These are phyloP conservation scores for Aramus guarauna DNA, from an alignment of 2,113 vertebrate genomes.

Conservation along the genomic window DNA sequence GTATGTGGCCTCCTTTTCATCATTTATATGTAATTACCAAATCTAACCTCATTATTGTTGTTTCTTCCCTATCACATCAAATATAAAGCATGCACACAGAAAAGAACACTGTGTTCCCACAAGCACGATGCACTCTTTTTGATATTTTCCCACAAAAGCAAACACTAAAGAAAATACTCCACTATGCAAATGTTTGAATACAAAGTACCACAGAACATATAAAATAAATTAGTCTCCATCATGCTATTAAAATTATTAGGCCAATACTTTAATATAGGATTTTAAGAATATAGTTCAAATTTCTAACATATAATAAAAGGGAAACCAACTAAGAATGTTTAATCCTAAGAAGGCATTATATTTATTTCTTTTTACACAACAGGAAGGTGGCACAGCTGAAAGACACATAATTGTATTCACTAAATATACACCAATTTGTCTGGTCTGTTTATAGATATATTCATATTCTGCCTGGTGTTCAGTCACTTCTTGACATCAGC, in stretches of 20 bases:
- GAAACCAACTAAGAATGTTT: not conserved
- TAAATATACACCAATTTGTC: not conserved
- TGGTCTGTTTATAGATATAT: not conserved
- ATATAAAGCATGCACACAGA: conserved; percentile 3
- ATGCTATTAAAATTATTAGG: not conserved
- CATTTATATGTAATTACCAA: conserved; percentile 24
- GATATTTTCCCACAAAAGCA: not conserved
- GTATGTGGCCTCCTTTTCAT: not conserved
- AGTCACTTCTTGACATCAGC: not conserved
- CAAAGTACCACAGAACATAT: not conserved
- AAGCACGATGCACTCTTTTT: not conserved
- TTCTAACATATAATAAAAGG: not conserved
- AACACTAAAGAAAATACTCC: not conserved
- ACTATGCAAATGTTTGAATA: not conserved
- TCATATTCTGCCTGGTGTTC: not conserved
- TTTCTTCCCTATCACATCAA: conserved; percentile 36
- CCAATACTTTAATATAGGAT: not conserved
- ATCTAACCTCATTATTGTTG: conserved; percentile 1
- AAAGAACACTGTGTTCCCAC: conserved; percentile 5
- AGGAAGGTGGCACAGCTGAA: not conserved
- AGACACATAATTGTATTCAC: not conserved
- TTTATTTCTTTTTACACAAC: not conserved
- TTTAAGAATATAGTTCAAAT: not conserved
- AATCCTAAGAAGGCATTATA: not conserved
- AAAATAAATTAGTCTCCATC: not conserved